Conservation (phyloP, 1,140 invertebrate species). For the Lysiphlebus fabarum region DNA sequence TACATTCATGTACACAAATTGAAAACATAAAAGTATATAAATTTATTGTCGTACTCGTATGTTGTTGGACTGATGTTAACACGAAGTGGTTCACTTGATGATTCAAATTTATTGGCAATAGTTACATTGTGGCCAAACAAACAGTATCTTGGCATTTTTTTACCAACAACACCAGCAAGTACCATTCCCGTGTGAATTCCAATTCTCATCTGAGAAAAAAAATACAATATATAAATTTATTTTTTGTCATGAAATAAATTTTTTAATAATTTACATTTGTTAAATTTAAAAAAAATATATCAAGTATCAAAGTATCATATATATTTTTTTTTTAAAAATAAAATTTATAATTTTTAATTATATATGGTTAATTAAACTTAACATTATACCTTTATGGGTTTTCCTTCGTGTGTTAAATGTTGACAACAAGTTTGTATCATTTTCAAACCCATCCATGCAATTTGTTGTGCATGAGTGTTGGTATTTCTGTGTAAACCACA, state of each 20-base stretch:
- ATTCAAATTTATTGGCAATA: constrained; percentile 92
- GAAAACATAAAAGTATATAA: no score
- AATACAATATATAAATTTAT: constrained; percentile 15
- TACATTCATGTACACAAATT: no score
- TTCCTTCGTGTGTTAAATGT: constrained; percentile 85
- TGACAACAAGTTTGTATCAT: constrained; percentile 88
- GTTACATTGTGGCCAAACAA: constrained; percentile 91
- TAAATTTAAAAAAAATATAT: background rate
- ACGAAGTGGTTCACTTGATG: constrained; percentile 81
- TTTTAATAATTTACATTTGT: constrained; percentile 1
- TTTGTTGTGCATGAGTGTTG: constrained; percentile 85
- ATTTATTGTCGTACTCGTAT: constrained; percentile 71
- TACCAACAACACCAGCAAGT: constrained; percentile 84
- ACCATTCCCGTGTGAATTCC: constrained; percentile 89
- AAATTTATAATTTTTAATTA: constrained; percentile 14
- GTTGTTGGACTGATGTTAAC: constrained; percentile 93
- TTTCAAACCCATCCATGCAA: constrained; percentile 89
- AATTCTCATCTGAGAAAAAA: constrained; percentile 80
- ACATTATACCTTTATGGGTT: constrained; percentile 79
- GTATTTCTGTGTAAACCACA: constrained; percentile 83
- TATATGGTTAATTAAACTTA: background rate
- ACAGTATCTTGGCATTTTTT: constrained; percentile 87
- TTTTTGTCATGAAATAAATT: background rate
- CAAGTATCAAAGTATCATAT: no score
- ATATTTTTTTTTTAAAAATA: no score